Conservation (phyloP, 2,113 vertebrate genomes). For the Geococcyx californianus region DNA sequence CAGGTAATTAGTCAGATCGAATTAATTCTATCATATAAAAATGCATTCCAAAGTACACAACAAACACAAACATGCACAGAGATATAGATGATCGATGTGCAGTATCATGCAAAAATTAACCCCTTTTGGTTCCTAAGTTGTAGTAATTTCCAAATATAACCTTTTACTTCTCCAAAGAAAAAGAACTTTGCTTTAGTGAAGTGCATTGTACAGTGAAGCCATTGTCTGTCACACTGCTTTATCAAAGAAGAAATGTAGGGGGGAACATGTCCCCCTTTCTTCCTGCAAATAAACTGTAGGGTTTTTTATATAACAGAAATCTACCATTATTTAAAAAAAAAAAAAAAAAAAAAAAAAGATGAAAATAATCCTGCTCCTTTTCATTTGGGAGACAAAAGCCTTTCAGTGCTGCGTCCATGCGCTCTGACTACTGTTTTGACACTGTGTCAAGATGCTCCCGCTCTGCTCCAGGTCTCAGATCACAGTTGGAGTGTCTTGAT, state of each 20-base stretch:
- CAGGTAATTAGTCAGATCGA: not conserved
- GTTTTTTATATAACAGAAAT: conserved; percentile 16
- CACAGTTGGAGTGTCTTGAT: conserved; percentile 71
- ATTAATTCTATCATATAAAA: not conserved
- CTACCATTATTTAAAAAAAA: not conserved
- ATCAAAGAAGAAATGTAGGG: not conserved
- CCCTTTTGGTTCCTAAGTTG: not conserved
- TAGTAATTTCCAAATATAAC: not conserved
- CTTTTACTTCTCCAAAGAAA: not conserved
- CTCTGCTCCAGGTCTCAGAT: conserved; percentile 65
- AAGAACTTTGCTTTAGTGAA: conserved; percentile 1
- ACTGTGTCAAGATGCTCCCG: conserved; percentile 67
- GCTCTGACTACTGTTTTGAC: conserved; percentile 66
- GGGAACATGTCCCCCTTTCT: not conserved
- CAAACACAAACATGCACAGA: not conserved
- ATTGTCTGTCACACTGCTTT: conserved; percentile 23
- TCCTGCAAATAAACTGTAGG: conserved; percentile 25
- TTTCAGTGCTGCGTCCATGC: conserved; percentile 34
- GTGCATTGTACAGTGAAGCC: not conserved
- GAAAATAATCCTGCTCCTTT: conserved; percentile 44
- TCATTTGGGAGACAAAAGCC: conserved; percentile 66
- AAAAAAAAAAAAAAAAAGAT: not conserved
- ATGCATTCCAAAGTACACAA: not conserved
- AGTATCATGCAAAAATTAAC: not conserved
- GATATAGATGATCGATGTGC: not conserved